phyloP scores from a whole-genome alignment of 2,888 invertebrate genomes.

The Elmis aenea region DNA sequence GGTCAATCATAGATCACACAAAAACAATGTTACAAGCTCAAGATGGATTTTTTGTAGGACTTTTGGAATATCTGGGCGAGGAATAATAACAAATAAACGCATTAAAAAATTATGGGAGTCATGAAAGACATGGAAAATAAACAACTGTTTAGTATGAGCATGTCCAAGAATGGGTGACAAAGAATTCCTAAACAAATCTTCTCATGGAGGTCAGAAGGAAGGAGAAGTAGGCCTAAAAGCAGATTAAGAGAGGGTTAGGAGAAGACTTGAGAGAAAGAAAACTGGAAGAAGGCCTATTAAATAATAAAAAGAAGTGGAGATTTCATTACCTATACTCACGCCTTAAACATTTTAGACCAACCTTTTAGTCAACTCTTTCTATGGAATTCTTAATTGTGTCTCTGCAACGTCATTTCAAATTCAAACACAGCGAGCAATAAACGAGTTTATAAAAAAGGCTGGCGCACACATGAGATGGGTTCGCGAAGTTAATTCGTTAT shows the following conservation, averaged over 20 bases:
- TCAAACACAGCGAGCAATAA: too few species aligned
- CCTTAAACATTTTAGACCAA: too few species aligned
- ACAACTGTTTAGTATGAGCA: conserved; percentile 2
- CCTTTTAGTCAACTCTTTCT: too few species aligned
- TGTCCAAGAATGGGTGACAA: neutral
- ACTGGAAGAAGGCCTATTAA: conserved; percentile 1
- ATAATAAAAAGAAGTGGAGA: neutral
- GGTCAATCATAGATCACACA: conserved; percentile 16
- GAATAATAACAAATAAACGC: conserved; percentile 14
- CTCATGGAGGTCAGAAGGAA: conserved; percentile 2
- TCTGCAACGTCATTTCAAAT: too few species aligned
- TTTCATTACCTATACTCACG: too few species aligned
- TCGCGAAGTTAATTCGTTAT: too few species aligned
- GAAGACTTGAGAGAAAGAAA: conserved; percentile 1
- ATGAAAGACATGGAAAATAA: conserved; percentile 8
- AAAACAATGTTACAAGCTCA: conserved; percentile 1
- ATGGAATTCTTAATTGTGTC: too few species aligned
- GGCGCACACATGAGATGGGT: too few species aligned
- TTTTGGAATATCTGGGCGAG: conserved; percentile 15
- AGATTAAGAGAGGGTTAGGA: neutral
- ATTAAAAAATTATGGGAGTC: conserved; percentile 18
- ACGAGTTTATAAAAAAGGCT: too few species aligned
- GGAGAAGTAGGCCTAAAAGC: neutral
- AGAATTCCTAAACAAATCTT: conserved; percentile 5
- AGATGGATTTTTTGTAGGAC: conserved; percentile 3